These are phyloP conservation scores for Myotis daubentonii DNA, from an alignment of 2,797 vertebrate species.

Conservation along the genomic window DNA sequence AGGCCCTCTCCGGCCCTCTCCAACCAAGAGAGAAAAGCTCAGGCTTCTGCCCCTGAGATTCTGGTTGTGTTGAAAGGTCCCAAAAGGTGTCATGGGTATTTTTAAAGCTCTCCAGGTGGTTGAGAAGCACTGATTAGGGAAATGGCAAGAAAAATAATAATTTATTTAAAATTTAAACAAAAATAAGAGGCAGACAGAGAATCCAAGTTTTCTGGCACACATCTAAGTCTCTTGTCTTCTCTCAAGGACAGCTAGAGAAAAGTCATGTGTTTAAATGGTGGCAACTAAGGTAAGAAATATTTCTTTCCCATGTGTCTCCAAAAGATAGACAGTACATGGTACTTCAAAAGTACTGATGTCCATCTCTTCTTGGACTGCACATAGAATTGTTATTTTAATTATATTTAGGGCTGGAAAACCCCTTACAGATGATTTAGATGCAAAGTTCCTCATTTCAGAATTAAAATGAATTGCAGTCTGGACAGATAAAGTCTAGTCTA, in stretches of 20 bases:
- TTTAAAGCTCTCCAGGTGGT: background rate
- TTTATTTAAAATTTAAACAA: background rate
- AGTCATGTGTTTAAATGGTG: background rate
- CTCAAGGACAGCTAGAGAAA: background rate
- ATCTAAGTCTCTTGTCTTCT: background rate
- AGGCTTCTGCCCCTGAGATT: background rate
- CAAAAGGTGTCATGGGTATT: background rate
- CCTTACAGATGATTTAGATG: too few species aligned
- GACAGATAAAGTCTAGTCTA: background rate
- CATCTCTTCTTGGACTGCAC: too few species aligned
- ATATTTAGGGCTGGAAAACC: background rate
- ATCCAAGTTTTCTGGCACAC: background rate
- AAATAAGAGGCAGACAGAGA: background rate
- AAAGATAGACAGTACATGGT: rapidly evolving
- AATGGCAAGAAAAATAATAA: background rate
- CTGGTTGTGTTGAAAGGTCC: background rate
- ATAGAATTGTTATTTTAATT: background rate
- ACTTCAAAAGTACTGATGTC: too few species aligned
- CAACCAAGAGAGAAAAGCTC: background rate
- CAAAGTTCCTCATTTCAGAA: background rate
- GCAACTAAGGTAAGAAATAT: background rate
- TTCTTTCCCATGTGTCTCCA: background rate
- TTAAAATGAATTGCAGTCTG: background rate
- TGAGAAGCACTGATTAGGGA: background rate
- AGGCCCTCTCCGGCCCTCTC: rapidly evolving